Conservation (phyloP, 2,888 invertebrate genomes). For the Cantharis rufa region DNA sequence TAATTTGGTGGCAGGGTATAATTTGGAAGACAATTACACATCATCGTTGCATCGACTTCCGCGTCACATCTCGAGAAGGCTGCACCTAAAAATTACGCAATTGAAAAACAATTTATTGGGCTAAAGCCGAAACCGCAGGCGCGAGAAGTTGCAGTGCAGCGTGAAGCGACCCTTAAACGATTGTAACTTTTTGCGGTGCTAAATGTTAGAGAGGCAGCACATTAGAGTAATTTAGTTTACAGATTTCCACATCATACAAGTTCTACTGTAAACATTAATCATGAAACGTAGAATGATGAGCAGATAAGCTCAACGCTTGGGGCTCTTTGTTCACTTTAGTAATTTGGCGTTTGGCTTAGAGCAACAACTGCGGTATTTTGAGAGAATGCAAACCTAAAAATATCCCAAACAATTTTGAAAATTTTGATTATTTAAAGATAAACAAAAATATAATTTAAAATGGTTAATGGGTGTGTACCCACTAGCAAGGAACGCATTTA, state of each 20-base stretch:
- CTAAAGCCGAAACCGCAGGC: no score
- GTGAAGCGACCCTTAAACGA: neutral
- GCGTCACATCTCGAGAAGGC: no score
- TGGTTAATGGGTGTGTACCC: neutral
- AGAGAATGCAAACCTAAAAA: neutral
- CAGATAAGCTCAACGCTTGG: neutral
- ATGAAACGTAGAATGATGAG: constrained; percentile 1
- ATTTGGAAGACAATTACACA: neutral
- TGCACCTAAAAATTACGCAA: neutral
- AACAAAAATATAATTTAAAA: neutral
- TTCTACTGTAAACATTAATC: constrained; percentile 3
- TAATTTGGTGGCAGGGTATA: neutral
- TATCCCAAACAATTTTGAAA: neutral
- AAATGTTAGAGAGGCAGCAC: neutral
- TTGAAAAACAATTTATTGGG: neutral
- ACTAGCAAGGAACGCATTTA: neutral
- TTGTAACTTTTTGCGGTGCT: neutral
- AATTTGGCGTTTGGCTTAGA: constrained; percentile 1
- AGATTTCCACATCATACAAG: constrained; percentile 4
- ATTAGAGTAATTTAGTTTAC: constrained; percentile 1
- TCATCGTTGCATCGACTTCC: neutral
- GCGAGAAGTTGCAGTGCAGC: neutral
- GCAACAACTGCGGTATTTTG: constrained; percentile 2
- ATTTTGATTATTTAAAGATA: neutral
- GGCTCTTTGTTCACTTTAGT: constrained; percentile 4